phyloP scores from a whole-genome alignment of 23 tunicate species.

The Clavelina lepadiformis region DNA sequence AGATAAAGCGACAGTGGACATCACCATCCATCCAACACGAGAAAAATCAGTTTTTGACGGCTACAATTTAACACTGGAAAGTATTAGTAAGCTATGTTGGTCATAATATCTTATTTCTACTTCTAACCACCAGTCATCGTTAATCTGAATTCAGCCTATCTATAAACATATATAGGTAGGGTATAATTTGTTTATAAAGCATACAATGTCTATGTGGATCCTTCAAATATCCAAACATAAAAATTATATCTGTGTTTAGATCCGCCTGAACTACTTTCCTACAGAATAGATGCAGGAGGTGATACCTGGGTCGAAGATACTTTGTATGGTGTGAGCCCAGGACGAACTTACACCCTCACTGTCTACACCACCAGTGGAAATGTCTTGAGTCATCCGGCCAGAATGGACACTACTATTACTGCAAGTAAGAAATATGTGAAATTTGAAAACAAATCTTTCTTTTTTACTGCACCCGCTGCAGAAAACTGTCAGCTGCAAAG shows the following conservation, averaged over 20 bases:
- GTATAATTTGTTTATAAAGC: no score
- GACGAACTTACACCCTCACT: conserved; percentile 1
- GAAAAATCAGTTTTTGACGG: conserved; percentile 9
- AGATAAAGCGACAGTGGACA: background rate
- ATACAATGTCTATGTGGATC: no score
- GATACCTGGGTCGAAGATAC: background rate
- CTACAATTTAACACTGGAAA: conserved; percentile 1
- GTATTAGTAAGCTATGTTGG: background rate
- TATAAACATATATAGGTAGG: no score
- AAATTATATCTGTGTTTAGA: background rate
- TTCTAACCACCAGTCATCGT: background rate
- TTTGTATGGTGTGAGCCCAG: conserved; percentile 9
- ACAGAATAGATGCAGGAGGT: conserved; percentile 5
- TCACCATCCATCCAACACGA: background rate
- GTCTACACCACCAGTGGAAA: conserved; percentile 10
- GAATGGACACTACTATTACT: background rate
- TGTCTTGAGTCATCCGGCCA: background rate
- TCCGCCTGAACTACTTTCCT: background rate
- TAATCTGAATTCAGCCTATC: no score
- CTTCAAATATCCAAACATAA: background rate
- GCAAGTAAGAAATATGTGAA: no score
- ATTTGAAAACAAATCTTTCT: no score
- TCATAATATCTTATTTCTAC: background rate
- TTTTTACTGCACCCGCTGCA: no score
- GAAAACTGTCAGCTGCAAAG: no score